Base-by-base conservation (phyloP, 2,113 vertebrate species). In the Periophthalmodon schlosseri region DNA sequence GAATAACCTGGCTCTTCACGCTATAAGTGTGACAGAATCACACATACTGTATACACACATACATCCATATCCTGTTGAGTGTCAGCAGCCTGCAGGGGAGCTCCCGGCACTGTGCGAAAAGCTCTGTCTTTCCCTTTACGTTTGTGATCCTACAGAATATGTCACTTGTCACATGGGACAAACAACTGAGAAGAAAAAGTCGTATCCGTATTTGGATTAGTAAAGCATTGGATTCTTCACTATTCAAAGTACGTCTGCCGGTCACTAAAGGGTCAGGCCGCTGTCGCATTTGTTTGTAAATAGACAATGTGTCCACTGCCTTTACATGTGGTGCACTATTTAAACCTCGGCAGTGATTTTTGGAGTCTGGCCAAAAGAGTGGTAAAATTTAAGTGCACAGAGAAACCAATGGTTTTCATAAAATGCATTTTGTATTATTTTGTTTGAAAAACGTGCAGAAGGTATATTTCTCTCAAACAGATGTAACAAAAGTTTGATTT, bases 121-220 rank as follows among this genome's bases (percentile, higher is more conserved):
- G 20, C 20, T 56, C 52, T 56, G 49, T 1, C 49, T 20, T 52
- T 20, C 16, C 49, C 20, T 56, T 56, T 56, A 56, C 52, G 6
- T 10, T 56, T 56, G 2, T n/a, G 20, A 56, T 56, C 20, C 7
- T 56, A 44, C 39, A 56, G 20, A n/a, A 74, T 50, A 44, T 63
- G 76, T 66, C 39, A 34, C 66, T 74, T 79, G 79, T 34, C 49
- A 61, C 21, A 52, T 52, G 49, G 49, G 49, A 52, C 5, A 4
- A 52, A 52, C 36, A 47, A 23, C 44, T 68, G 65, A 47, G 8
- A 24, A 12, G 63, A 75, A 39, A 39, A 33, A 49, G 11, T 33
- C 33, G 15, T 16, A 70, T 1, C 52, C 44, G 47, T 56, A 72
- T 71, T 57, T n/a, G 49, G 34, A 67, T 65, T 50, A 71, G 54